Percentiles rank a stretch among this genome's conserved stretches.
These are phyloP conservation scores for Melipona bicolor DNA, from an alignment of 2,888 invertebrate species.

Conservation along the genomic window DNA sequence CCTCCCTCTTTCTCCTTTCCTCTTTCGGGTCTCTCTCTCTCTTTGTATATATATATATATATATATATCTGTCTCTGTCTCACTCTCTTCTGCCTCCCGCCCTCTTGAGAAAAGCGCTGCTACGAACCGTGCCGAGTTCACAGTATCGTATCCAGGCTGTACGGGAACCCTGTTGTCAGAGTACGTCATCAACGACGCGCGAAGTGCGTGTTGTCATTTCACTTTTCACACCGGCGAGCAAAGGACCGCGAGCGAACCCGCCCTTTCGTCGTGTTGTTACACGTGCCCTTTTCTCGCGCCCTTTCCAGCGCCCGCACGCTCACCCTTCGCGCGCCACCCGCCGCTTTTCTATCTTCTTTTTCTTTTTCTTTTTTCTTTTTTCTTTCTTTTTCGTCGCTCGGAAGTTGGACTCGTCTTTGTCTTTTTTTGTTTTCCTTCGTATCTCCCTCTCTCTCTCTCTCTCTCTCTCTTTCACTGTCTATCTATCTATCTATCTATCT, in stretches of 20 bases:
- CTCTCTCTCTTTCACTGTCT: not conserved
- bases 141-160: constrained; percentile 71
- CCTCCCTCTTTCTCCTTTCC: constrained; percentile 27
- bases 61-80: constrained; percentile 6
- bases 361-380: not conserved
- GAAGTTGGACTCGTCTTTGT: constrained; percentile 15
- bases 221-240: constrained; percentile 47
- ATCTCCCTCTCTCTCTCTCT: not conserved
- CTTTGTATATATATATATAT: not conserved
- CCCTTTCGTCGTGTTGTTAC: constrained; percentile 59
- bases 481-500: not conserved
- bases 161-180: constrained; percentile 59
- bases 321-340: constrained; percentile 11
- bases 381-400: constrained; percentile 1
- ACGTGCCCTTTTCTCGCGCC: constrained; percentile 66
- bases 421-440: not conserved
- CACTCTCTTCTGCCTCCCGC: constrained; percentile 52
- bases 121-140: constrained; percentile 58
- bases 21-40: constrained; percentile 27
- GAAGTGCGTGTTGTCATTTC: constrained; percentile 61
- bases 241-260: constrained; percentile 32
- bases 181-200: constrained; percentile 37
- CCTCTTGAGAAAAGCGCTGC: constrained; percentile 71
- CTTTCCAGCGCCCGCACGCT: constrained; percentile 26
- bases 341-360: not conserved